These are phyloP conservation scores for Ephydatia muelleri DNA, from an alignment of 37 sponge, comb jelly and placozoan species.

Conservation along the genomic window DNA sequence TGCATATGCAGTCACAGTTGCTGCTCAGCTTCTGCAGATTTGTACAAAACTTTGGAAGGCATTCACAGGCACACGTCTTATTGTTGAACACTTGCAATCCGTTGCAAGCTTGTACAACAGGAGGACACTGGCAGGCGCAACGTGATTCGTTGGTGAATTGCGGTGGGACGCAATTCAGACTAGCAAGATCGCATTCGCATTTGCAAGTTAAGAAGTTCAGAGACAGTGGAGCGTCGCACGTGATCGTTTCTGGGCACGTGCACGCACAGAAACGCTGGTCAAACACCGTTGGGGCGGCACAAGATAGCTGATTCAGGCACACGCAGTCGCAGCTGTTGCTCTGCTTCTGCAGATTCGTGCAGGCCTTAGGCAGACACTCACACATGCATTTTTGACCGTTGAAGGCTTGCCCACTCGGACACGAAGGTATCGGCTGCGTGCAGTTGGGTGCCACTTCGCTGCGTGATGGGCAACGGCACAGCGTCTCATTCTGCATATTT, in stretches of 20 bases:
- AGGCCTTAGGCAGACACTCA: background rate
- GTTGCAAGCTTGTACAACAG: background rate
- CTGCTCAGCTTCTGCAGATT: background rate
- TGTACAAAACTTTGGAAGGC: background rate
- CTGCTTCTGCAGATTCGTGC: background rate
- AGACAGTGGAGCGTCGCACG: background rate
- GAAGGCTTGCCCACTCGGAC: background rate
- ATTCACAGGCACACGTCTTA: background rate
- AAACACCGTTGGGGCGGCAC: background rate
- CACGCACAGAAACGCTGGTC: background rate
- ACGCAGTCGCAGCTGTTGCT: background rate
- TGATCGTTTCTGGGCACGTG: background rate
- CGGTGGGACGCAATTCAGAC: background rate
- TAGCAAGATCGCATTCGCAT: background rate
- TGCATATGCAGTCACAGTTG: background rate
- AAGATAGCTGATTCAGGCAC: background rate
- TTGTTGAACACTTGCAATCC: background rate
- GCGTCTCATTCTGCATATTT: background rate
- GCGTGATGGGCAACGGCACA: background rate
- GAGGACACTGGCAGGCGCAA: background rate
- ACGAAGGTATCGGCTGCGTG: background rate
- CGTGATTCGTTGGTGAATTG: background rate
- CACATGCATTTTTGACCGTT: background rate
- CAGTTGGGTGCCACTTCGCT: background rate
- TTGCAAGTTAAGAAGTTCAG: background rate